Conservation (phyloP, 2,113 vertebrate genomes). For the Dolichallabes microphthalmus region DNA sequence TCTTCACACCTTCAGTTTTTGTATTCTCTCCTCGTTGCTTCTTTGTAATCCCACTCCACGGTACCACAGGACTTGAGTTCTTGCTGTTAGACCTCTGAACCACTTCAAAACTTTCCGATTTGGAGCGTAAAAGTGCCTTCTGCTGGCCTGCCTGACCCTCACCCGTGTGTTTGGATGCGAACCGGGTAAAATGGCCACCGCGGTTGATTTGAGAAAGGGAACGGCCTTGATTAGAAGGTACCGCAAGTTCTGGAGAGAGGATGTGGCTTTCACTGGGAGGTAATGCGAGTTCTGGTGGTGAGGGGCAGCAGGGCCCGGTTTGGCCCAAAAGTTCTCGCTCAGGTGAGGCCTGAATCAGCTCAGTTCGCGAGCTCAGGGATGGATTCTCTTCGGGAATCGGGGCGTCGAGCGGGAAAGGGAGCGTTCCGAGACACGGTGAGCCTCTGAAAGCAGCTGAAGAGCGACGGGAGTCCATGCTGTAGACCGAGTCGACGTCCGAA, state of each 20-base stretch:
- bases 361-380: constrained; percentile 93
- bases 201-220: constrained; percentile 30
- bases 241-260: background rate
- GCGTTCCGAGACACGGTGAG: constrained; percentile 89
- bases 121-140: constrained; percentile 45
- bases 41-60: constrained; percentile 51
- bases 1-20: constrained; percentile 51
- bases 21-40: constrained; percentile 40
- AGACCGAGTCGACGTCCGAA: constrained; percentile 93
- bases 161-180: constrained; percentile 61
- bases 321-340: constrained; percentile 69
- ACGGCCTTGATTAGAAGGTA: constrained; percentile 61
- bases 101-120: constrained; percentile 56
- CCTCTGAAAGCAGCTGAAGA: constrained; percentile 92
- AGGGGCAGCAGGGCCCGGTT: constrained; percentile 70
- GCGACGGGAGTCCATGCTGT: constrained; percentile 94
- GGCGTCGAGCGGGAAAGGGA: constrained; percentile 91
- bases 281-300: constrained; percentile 62
- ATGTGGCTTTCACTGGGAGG: constrained; percentile 61
- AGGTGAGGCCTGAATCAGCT: constrained; percentile 85
- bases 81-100: constrained; percentile 65
- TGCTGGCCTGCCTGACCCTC: constrained; percentile 61
- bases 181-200: constrained; percentile 70
- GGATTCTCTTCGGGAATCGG: constrained; percentile 96
- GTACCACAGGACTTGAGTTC: constrained; percentile 38